Conservation (phyloP, 2,113 vertebrate genomes). For the Corythoichthys intestinalis region DNA sequence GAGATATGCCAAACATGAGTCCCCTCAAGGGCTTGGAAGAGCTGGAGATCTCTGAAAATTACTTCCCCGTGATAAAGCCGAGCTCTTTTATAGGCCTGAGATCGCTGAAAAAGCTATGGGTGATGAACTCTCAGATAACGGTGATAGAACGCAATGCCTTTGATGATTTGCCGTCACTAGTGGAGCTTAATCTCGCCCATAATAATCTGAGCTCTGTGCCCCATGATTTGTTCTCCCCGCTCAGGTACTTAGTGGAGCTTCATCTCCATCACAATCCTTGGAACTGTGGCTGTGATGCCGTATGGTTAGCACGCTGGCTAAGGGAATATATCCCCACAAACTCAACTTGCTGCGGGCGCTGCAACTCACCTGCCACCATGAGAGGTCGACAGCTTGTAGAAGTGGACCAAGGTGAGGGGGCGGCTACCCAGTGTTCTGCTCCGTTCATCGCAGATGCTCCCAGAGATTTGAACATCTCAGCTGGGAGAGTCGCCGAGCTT, state of each 20-base stretch:
- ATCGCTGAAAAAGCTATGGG: constrained; percentile 94
- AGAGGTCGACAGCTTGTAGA: constrained; percentile 90
- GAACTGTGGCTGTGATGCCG: constrained; percentile 93
- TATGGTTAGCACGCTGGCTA: constrained; percentile 95
- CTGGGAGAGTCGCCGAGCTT: constrained; percentile 88
- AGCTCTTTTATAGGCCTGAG: constrained; percentile 88
- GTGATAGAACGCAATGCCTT: constrained; percentile 93
- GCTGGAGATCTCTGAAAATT: constrained; percentile 95
- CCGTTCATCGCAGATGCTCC: constrained; percentile 95
- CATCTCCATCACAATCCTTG: constrained; percentile 98
- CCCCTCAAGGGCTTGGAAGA: constrained; percentile 91
- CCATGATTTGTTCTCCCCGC: constrained; percentile 89
- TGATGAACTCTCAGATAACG: constrained; percentile 96
- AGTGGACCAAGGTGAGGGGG: constrained; percentile 86
- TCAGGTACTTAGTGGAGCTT: constrained; percentile 91
- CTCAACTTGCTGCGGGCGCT: constrained; percentile 95
- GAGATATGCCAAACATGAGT: constrained; percentile 91
- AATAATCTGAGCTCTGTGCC: constrained; percentile 95
- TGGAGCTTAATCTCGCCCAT: constrained; percentile 96
- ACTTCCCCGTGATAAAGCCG: constrained; percentile 88
- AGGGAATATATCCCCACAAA: constrained; percentile 94
- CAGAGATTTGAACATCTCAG: constrained; percentile 91
- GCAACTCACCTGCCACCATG: constrained; percentile 88
- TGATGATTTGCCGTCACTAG: constrained; percentile 86
- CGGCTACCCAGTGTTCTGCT: constrained; percentile 87